Percentiles rank a stretch among this genome's conserved stretches.
These are phyloP conservation scores for Panagrolaimus sp. DNA, from an alignment of 1,140 invertebrate genomes.

Conservation along the genomic window DNA sequence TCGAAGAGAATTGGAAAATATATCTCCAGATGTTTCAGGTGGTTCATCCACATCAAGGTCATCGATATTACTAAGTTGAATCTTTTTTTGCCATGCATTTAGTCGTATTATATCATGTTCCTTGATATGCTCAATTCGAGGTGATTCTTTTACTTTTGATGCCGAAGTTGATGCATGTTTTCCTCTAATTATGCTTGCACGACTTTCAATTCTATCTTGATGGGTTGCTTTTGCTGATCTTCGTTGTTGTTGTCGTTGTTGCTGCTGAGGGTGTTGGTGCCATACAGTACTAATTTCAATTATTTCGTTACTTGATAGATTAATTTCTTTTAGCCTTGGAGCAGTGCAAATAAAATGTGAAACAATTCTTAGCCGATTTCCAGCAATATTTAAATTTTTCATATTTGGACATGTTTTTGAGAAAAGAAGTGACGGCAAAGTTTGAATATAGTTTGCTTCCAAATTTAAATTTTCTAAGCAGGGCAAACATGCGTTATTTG, in stretches of 20 bases:
- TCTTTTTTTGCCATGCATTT: conserved; percentile 51
- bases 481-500: conserved; percentile 22
- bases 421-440: conserved; percentile 25
- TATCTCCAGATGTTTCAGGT: not conserved
- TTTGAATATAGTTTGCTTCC: conserved; percentile 27
- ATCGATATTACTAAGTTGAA: conserved; percentile 56
- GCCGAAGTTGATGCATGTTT: not conserved
- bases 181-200: conserved; percentile 64
- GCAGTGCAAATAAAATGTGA: conserved; percentile 83
- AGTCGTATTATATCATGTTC: conserved; percentile 23
- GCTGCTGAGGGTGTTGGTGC: not conserved
- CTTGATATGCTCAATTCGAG: conserved; percentile 8
- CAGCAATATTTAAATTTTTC: conserved; percentile 77
- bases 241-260: conserved; percentile 7
- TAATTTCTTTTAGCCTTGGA: conserved; percentile 79
- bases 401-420: conserved; percentile 67
- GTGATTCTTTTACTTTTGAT: conserved; percentile 62
- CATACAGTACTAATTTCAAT: conserved; percentile 61
- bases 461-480: conserved; percentile 32
- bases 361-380: conserved; percentile 81
- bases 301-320: conserved; percentile 81
- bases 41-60: conserved; percentile 60
- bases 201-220: conserved; percentile 1
- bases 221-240: conserved; percentile 7
- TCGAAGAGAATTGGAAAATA: conserved; percentile 63